Evolutionary conservation across 1,140 invertebrate species (phyloP).

Genomic region (Drosophila ohnishii): DNA sequence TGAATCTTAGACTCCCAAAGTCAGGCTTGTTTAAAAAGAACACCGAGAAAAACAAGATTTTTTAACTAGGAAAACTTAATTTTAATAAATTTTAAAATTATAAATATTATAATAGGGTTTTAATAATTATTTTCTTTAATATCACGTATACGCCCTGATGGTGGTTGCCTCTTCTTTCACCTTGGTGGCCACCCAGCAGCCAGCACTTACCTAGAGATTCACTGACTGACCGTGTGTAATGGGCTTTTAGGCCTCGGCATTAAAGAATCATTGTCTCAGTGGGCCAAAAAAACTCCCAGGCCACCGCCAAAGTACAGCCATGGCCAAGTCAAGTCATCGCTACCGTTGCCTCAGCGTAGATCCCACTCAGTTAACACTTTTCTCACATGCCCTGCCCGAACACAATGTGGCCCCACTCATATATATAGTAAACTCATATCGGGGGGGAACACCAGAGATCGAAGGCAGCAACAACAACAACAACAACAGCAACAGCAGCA

Average conservation of each 20-base stretch:
- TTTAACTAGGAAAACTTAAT: not conserved
- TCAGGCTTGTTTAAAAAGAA: not conserved
- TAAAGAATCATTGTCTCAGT: constrained; percentile 71
- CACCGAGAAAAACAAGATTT: not conserved
- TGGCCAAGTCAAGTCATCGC: constrained; percentile 45
- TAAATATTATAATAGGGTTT: no score
- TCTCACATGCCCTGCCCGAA: constrained; percentile 62
- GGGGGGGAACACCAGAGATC: not conserved
- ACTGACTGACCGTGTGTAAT: constrained; percentile 31
- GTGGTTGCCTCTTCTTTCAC: constrained; percentile 1
- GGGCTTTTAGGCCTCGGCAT: constrained; percentile 51
- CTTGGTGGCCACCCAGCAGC: constrained; percentile 8
- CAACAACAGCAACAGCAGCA: not conserved
- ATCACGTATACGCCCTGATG: constrained; percentile 47
- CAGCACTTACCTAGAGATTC: constrained; percentile 32
- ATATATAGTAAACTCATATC: constrained; percentile 2
- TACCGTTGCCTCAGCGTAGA: constrained; percentile 15
- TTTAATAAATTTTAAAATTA: no score
- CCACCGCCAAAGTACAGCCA: constrained; percentile 34
- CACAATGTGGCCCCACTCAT: constrained; percentile 69
- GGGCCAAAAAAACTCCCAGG: constrained; percentile 44
- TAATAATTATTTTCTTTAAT: not conserved
- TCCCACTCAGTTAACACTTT: constrained; percentile 65
- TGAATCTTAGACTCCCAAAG: not conserved
- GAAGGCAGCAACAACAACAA: not conserved